Base-by-base conservation (phyloP, 2,888 invertebrate genomes). In the Blastobasis adustella region DNA sequence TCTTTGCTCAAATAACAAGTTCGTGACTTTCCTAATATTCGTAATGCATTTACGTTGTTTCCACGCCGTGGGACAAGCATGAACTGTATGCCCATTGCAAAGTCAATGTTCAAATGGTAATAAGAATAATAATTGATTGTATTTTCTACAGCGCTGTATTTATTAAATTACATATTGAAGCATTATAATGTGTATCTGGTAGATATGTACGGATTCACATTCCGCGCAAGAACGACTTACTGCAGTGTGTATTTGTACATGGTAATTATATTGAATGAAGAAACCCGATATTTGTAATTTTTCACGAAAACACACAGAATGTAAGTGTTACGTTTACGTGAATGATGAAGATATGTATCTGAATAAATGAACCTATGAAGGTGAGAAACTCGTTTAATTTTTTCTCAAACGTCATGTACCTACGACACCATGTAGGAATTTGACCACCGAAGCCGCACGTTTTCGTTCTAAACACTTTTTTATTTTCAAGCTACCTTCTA, bases 351-450 rank as follows among this genome's bases (percentile, higher is more conserved):
- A 68, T 73, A 73, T 76, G 72, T 82, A 78, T 68, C 71, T 71
- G 70, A 79, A 79, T 79, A 78, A 77, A 73, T 66, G 73, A 76
- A 75, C 67, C 67, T 74, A 69, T 71, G 70, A 74, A 69, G 66
- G 70, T 62, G 58, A 63, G 49, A 49, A 51, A 57, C 49, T 57
- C 53, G 58, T 54, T 55, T 62, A n/a, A 60, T 59, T 49, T 58
- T 46, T 23, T 23, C 23, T 2, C 23, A 23, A 23, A 23, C 23
- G 1, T 23, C 3, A 23, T 23, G 23, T 23, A 23, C 23, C 23
- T 23, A 23, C 23, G 23, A 23, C 23, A 23, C 23, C 3, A 23
- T 23, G 23, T 1, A 23, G 2, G 2, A 23, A 23, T 23, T 23
- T 23, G 23, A 23, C 23, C 23, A 23, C 23, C 23, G 23, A 23